Evolutionary conservation across 2,888 invertebrate species (phyloP), one percentile per base, ranked within the genome.

Genomic region (Biston betularia): DNA sequence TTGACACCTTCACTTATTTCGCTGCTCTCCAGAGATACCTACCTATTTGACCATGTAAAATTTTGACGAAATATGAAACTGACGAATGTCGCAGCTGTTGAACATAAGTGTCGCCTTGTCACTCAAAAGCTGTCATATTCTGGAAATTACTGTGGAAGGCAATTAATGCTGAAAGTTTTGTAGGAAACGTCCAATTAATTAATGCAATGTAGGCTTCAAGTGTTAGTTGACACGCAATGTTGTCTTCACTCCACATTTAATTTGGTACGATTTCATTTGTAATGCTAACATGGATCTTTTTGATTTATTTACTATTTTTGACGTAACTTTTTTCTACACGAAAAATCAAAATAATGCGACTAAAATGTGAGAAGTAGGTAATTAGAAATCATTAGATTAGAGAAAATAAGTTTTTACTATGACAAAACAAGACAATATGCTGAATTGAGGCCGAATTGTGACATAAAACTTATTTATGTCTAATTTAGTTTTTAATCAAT

Each of bases 181-280:
- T 77, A 79, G 83, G 84, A 82, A 87, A 82, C 79, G 82, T 84
- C 82, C 85, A 87, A 89, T 89, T 90, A 89, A 90, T 89, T 86
- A 88, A 84, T 78, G 70, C 77, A 63, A 63, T 79, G 82, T 82
- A 79, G 80, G 79, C 79, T 84, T 80, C 79, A 82, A 87, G 85
- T 87, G 87, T 81, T 76, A 75, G 70, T 75, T 58, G 73, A 74
- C 90, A 89, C 88, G 90, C 89, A 81, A 89, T 46, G 68, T 14
- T 71, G 70, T 71, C 75, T 69, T 34, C 71, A 56, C 50, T 56
- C 9, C 3, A 50, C 50, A 48, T 56, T 45, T 45, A 58, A 34
- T 49, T 50, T 49, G 59, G 46, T 61, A 63, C 62, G 50, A 68
- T 68, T 68, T 55, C 50, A 68, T 68, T 63, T 59, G 12, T 42